phyloP scores from a whole-genome alignment of 2,113 vertebrate species.

The Plecturocebus donacophilus region DNA sequence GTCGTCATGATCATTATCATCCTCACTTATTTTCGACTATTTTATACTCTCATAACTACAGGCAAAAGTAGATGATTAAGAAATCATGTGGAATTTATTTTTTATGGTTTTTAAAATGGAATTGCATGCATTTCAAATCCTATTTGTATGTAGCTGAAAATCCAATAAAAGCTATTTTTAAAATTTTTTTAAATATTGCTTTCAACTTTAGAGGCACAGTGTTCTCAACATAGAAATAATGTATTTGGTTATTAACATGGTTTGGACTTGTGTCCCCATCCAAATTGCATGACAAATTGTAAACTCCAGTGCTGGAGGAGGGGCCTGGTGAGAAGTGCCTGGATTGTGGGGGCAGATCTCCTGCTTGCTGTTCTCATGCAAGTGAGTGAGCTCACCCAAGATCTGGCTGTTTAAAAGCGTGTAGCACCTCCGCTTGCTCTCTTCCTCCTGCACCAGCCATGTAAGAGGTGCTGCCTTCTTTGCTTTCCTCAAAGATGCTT shows the following conservation, averaged over 20 bases:
- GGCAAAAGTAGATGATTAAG: background rate
- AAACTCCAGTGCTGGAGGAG: too few relatives aligned
- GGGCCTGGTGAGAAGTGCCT: too few relatives aligned
- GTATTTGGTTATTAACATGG: background rate
- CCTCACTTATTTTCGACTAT: background rate
- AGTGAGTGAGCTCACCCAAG: too few relatives aligned
- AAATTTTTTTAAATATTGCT: background rate
- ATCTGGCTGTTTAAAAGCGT: too few relatives aligned
- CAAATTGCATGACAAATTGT: too few relatives aligned
- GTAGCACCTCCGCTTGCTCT: too few relatives aligned
- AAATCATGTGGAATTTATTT: background rate
- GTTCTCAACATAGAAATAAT: background rate
- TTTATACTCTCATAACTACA: background rate
- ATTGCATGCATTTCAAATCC: background rate
- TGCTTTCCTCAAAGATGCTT: too few relatives aligned
- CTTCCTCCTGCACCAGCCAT: too few relatives aligned
- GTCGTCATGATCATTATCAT: background rate
- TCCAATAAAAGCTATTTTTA: constrained; percentile 9
- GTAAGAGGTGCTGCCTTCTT: too few relatives aligned
- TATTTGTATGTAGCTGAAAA: constrained; percentile 4
- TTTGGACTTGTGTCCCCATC: too few relatives aligned
- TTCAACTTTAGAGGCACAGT: background rate
- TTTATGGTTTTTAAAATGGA: constrained; percentile 6
- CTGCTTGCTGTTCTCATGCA: too few relatives aligned
- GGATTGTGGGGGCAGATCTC: too few relatives aligned